These are phyloP conservation scores for Melipona beecheii DNA, from an alignment of 2,888 invertebrate species.

Conservation along the genomic window DNA sequence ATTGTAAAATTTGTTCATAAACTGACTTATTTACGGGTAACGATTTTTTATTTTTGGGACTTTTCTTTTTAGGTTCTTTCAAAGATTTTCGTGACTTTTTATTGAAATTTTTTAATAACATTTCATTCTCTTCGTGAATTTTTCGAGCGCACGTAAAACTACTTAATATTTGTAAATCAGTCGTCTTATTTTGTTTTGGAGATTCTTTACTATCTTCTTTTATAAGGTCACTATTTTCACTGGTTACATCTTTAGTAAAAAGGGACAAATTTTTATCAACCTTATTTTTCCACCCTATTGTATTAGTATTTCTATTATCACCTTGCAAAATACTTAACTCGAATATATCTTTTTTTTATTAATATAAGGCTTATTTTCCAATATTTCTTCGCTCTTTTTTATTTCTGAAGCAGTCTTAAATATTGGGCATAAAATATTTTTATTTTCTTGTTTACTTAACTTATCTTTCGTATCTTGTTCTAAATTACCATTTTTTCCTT, in stretches of 20 bases:
- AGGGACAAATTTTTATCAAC: not conserved
- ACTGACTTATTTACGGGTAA: conserved; percentile 25
- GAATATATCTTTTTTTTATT: conserved; percentile 30
- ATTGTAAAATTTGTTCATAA: conserved; percentile 59
- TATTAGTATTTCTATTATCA: conserved; percentile 23
- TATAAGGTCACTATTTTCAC: not conserved
- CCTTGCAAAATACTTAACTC: conserved; percentile 23
- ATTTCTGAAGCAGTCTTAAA: conserved; percentile 77
- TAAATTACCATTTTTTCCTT: not conserved
- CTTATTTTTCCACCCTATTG: conserved; percentile 7
- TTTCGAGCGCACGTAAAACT: conserved; percentile 58
- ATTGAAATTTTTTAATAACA: not conserved
- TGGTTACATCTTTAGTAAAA: not conserved
- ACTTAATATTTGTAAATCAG: conserved; percentile 16
- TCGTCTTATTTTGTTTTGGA: not conserved
- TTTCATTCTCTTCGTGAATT: conserved; percentile 43
- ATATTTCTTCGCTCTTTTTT: conserved; percentile 58
- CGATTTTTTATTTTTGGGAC: conserved; percentile 31
- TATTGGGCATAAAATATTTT: conserved; percentile 45
- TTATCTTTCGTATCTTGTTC: not conserved
- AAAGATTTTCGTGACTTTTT: conserved; percentile 31
- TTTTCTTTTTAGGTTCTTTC: conserved; percentile 4
- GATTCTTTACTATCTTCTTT: not conserved
- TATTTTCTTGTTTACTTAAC: conserved; percentile 20
- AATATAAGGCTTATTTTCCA: not conserved